phyloP scores from a whole-genome alignment of 2,113 vertebrate genomes.

The Semicossyphus pulcher region DNA sequence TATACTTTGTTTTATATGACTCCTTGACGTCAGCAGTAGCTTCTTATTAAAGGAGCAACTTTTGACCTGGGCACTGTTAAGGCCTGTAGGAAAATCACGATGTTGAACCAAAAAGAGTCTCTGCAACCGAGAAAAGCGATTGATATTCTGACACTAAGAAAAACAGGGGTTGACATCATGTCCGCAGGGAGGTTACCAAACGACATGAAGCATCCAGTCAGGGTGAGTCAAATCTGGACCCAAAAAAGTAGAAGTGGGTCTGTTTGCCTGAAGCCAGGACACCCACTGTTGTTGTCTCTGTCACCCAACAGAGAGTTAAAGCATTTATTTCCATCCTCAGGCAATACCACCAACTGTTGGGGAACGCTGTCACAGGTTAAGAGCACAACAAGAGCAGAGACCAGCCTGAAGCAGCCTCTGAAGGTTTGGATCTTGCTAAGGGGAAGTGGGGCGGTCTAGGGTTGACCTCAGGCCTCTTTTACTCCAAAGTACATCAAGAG shows the following conservation, averaged over 20 bases:
- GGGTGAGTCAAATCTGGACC: conserved; percentile 20
- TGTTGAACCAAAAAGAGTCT: neutral
- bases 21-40: neutral
- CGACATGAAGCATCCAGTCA: conserved; percentile 18
- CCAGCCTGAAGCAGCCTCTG: conserved; percentile 2
- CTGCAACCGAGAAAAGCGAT: neutral
- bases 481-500: neutral
- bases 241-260: conserved; percentile 14
- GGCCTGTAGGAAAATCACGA: neutral
- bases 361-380: conserved; percentile 10
- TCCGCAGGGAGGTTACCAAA: conserved; percentile 28
- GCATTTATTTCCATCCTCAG: conserved; percentile 29
- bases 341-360: neutral
- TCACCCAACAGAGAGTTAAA: conserved; percentile 11
- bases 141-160: conserved; percentile 6
- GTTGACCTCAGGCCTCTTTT: neutral
- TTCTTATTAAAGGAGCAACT: neutral
- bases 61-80: neutral
- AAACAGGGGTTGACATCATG: conserved; percentile 8
- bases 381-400: conserved; percentile 19
- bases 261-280: conserved; percentile 34
- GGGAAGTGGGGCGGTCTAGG: neutral
- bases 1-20: neutral
- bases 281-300: conserved; percentile 9
- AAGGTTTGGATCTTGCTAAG: neutral